Evolutionary conservation across 2,113 vertebrate species (phyloP), one percentile per base, ranked within the genome.

Genomic region (Cercopithecus mona): DNA sequence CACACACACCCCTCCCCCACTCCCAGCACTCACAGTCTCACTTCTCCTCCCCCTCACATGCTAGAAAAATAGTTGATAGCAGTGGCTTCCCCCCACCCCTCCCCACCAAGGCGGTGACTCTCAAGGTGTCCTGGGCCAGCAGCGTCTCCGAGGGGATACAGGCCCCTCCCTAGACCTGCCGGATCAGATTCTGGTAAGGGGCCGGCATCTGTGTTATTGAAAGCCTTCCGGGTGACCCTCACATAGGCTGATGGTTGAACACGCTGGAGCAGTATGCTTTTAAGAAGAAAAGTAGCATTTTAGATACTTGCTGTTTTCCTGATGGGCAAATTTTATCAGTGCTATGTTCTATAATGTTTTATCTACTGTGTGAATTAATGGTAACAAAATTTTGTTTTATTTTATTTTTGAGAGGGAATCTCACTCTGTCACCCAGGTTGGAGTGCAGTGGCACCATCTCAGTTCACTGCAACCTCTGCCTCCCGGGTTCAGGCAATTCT

Each of bases 91-190:
- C 12, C 61, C 5, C 5, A 30, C 27, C 61, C 61, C 5, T 64
- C 61, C 61, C 61, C 12, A 6, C 61, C 1, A 5, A 64, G 61
- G 27, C 12, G 2, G 61, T 64, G 12, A 27, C 61, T 64, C 2
- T 64, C 12, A 32, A 32, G 12, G 61, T 32, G 18, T 22, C 45
- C 80, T 27, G 43, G 35, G 8, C n/a, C 23, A n/a, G 6, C 27
- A 66, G 76, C 12, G 0, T 6, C 8, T 2, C 22, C 11, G 1
- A 1, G 11, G 55, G 22, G 14, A 11, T 23, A 0, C 0, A 8
- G 35, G 52, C 20, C 70, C 27, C 30, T 52, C 20, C 81, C 68
- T 45, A 18, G 11, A 27, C 30, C 61, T 52, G 18, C 17, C 0
- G 16, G 7, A 12, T 52, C 82, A 9, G 3, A 43, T n/a, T 22